phyloP scores from a whole-genome alignment of 2,888 invertebrate genomes.

The Zaprionus bogoriensis region DNA sequence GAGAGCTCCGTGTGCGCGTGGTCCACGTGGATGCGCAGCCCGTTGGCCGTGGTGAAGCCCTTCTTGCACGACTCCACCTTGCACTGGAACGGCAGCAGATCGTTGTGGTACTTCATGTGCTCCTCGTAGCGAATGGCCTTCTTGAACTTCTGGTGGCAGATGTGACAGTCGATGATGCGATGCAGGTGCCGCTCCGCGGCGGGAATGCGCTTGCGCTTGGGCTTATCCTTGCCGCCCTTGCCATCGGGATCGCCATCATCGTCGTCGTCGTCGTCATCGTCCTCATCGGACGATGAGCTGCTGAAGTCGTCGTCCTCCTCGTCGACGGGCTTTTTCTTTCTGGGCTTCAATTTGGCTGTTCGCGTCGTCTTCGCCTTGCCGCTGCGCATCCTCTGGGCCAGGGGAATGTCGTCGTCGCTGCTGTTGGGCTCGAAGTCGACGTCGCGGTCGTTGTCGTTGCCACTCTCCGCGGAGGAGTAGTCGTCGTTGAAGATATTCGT shows the following conservation, averaged over 20 bases:
- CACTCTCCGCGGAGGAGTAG: constrained; percentile 60
- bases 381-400: constrained; percentile 68
- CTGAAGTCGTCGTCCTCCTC: constrained; percentile 46
- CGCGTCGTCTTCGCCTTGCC: constrained; percentile 25
- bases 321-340: constrained; percentile 28
- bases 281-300: constrained; percentile 39
- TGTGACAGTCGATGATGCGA: constrained; percentile 79
- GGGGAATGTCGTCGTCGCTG: constrained; percentile 76
- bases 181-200: constrained; percentile 72
- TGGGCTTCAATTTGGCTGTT: constrained; percentile 35
- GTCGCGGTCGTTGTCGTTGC: constrained; percentile 72
- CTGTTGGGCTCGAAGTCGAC: constrained; percentile 69
- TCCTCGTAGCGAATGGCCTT: constrained; percentile 78
- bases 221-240: constrained; percentile 45
- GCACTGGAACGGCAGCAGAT: constrained; percentile 79
- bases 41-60: constrained; percentile 78
- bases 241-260: constrained; percentile 22
- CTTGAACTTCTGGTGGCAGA: constrained; percentile 80
- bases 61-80: constrained; percentile 77
- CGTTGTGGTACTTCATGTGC: constrained; percentile 81
- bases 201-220: constrained; percentile 68
- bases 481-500: constrained; percentile 56
- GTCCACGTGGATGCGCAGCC: constrained; percentile 77
- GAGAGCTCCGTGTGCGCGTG: constrained; percentile 79
- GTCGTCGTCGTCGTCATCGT: constrained; percentile 44